phyloP scores from a whole-genome alignment of 2,888 invertebrate species.

The Aphidius colemani region DNA sequence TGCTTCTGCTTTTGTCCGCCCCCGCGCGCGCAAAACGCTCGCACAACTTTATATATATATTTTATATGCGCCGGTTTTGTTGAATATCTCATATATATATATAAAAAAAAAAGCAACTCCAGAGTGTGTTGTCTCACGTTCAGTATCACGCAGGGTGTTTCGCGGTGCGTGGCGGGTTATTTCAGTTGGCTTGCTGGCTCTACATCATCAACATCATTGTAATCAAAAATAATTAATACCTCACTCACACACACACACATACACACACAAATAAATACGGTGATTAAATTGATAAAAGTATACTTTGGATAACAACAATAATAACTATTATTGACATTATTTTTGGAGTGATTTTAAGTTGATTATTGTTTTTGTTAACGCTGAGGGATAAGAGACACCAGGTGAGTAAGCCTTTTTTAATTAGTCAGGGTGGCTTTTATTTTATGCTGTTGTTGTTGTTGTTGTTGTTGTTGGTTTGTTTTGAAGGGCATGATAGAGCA shows the following conservation, averaged over 20 bases:
- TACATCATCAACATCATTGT: neutral
- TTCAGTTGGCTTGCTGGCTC: neutral
- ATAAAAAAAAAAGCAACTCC: conserved; percentile 1
- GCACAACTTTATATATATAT: too few species aligned
- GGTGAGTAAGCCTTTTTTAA: conserved; percentile 23
- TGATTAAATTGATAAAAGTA: conserved; percentile 1
- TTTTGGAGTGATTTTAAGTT: neutral
- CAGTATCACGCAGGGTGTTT: conserved; percentile 27
- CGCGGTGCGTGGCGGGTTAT: conserved; percentile 16
- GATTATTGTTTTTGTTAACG: too few species aligned
- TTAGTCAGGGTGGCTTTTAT: neutral
- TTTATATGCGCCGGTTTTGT: neutral
- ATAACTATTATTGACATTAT: neutral
- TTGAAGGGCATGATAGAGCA: neutral
- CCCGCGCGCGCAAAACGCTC: neutral
- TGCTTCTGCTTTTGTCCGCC: neutral
- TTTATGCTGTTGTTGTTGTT: conserved; percentile 22
- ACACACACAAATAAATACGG: neutral
- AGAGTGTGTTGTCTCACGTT: conserved; percentile 7
- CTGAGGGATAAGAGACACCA: conserved; percentile 2
- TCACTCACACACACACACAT: too few species aligned
- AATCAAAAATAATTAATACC: neutral
- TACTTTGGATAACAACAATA: too few species aligned
- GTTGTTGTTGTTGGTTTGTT: conserved; percentile 19
- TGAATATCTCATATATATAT: too few species aligned